Conservation (phyloP, 2,113 vertebrate genomes). For the Maccullochella peelii region DNA sequence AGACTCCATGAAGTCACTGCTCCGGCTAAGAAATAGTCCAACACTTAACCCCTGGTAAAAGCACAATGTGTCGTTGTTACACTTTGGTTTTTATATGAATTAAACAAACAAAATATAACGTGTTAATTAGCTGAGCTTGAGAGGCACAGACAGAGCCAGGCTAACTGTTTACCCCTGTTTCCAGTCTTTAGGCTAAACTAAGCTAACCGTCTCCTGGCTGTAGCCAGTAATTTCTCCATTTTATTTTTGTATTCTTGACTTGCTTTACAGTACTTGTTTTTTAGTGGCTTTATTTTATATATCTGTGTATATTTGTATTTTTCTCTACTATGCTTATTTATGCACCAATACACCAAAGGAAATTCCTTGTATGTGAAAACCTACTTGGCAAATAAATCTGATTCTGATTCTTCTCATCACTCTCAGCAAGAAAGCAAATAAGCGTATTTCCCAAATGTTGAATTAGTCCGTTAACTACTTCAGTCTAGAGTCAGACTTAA, state of each 20-base stretch:
- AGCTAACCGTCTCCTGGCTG: background rate
- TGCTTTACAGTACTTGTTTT: too few species aligned
- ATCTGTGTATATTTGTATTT: too few species aligned
- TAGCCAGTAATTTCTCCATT: too few species aligned
- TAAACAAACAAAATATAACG: slow-evolving; percentile 1
- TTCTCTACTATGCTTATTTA: too few species aligned
- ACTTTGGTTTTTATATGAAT: background rate
- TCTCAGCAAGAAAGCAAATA: background rate
- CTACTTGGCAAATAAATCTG: too few species aligned
- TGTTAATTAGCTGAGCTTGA: background rate
- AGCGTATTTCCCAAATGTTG: background rate
- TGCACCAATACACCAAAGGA: too few species aligned
- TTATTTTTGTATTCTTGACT: too few species aligned
- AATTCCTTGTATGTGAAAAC: too few species aligned
- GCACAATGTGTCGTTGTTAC: background rate
- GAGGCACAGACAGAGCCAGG: background rate
- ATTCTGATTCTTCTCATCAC: too few species aligned
- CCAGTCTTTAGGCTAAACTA: slow-evolving; percentile 6
- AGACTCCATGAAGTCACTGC: slow-evolving; percentile 36
- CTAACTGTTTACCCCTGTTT: background rate
- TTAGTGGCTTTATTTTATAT: too few species aligned
- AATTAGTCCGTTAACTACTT: background rate
- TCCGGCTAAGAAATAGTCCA: slow-evolving; percentile 12
- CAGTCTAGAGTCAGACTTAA: background rate
- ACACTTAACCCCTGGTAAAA: slow-evolving; percentile 1